These are phyloP conservation scores for Euzetes globulus DNA, from an alignment of 2,888 invertebrate species.

Conservation along the genomic window DNA sequence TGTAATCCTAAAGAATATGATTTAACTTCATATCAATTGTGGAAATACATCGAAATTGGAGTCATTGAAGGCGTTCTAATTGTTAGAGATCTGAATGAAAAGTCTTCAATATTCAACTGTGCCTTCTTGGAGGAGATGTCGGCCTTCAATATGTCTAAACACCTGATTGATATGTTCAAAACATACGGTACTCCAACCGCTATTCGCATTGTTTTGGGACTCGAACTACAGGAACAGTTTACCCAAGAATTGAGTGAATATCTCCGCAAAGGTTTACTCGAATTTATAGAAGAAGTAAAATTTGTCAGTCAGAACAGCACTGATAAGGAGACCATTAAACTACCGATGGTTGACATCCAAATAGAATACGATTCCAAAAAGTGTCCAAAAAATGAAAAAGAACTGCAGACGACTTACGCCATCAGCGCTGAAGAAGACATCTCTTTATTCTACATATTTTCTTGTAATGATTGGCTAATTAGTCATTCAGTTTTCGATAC, in stretches of 20 bases:
- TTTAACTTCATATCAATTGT: constrained; percentile 1
- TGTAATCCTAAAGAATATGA: constrained; percentile 16
- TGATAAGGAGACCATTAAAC: neutral
- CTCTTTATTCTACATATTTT: neutral
- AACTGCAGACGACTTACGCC: neutral
- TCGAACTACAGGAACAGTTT: neutral
- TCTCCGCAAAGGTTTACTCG: neutral
- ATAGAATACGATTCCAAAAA: neutral
- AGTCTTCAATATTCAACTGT: constrained; percentile 11
- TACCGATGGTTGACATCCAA: constrained; percentile 21
- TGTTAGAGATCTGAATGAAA: constrained; percentile 4
- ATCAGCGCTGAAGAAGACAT: neutral
- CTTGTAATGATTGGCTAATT: constrained; percentile 3
- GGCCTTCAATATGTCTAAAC: neutral
- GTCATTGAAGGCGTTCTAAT: neutral
- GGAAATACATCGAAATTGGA: constrained; percentile 22
- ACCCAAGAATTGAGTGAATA: neutral
- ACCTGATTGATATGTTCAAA: neutral
- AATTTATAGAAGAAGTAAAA: neutral
- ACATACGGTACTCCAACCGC: constrained; percentile 21
- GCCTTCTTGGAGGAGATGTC: neutral
- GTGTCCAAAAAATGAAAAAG: neutral
- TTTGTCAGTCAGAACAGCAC: neutral
- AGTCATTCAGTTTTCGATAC: neutral
- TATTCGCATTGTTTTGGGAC: neutral